phyloP scores from a whole-genome alignment of 2,797 vertebrate species.

The Sarcophilus harrisii region DNA sequence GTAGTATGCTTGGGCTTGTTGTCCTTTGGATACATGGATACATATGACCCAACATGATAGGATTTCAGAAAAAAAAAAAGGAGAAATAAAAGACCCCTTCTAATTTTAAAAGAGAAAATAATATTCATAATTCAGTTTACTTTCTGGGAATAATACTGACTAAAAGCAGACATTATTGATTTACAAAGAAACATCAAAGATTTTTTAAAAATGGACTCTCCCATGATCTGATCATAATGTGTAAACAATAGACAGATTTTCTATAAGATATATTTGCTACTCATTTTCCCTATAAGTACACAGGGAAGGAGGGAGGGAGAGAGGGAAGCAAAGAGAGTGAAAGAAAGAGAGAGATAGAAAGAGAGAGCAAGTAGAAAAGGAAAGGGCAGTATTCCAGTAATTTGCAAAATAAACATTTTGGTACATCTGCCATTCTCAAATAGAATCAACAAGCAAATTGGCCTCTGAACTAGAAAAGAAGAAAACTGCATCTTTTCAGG shows the following conservation, averaged over 20 bases:
- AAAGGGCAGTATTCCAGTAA: no score
- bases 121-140: constrained; percentile 6
- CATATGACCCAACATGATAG: background rate
- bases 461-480: no score
- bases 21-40: constrained; percentile 13
- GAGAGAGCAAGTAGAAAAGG: no score
- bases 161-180: constrained; percentile 29
- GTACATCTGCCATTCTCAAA: background rate
- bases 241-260: background rate
- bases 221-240: constrained; percentile 18
- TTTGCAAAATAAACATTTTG: background rate
- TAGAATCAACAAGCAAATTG: no score
- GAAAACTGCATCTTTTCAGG: background rate
- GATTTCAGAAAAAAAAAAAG: constrained; percentile 59
- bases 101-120: constrained; percentile 52
- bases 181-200: constrained; percentile 21
- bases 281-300: constrained; percentile 21
- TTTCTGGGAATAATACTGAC: background rate
- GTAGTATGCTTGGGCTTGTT: constrained; percentile 21
- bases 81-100: constrained; percentile 13
- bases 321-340: no score
- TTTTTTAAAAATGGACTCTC: constrained; percentile 24
- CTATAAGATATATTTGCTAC: constrained; percentile 30
- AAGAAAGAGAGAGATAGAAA: no score
- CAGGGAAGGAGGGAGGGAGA: no score